These are phyloP conservation scores for Eristalinus sepulchralis DNA, from an alignment of 2,888 invertebrate genomes.

Conservation along the genomic window DNA sequence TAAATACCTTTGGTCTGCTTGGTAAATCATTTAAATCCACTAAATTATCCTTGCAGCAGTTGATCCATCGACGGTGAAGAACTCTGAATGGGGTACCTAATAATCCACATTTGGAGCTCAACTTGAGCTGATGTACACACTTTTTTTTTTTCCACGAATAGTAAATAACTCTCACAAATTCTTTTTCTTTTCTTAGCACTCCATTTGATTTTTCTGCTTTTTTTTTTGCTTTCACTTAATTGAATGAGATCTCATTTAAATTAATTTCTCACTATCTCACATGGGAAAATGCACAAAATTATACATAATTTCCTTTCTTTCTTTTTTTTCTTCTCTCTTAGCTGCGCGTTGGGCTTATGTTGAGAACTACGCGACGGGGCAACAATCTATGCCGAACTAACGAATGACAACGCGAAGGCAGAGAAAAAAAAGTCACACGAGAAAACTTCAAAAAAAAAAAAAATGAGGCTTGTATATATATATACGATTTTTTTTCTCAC, in stretches of 20 bases:
- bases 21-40: slow-evolving; percentile 71
- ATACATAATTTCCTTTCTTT: neutral
- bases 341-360: slow-evolving; percentile 62
- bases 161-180: slow-evolving; percentile 11
- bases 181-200: neutral
- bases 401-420: slow-evolving; percentile 68
- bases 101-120: slow-evolving; percentile 64
- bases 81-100: slow-evolving; percentile 66
- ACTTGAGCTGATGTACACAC: neutral
- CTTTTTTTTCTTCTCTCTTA: slow-evolving; percentile 22
- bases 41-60: slow-evolving; percentile 64
- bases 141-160: neutral
- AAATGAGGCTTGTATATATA: neutral
- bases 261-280: slow-evolving; percentile 36
- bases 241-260: slow-evolving; percentile 21
- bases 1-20: slow-evolving; percentile 66
- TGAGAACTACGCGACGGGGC: slow-evolving; percentile 51
- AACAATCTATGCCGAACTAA: slow-evolving; percentile 37
- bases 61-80: slow-evolving; percentile 44
- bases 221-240: slow-evolving; percentile 42
- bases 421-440: slow-evolving; percentile 4
- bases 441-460: neutral
- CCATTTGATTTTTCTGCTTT: neutral
- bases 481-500: neutral
- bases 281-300: neutral